Base-by-base conservation (phyloP, 2,888 invertebrate genomes). In the Yponomeuta malinellus region DNA sequence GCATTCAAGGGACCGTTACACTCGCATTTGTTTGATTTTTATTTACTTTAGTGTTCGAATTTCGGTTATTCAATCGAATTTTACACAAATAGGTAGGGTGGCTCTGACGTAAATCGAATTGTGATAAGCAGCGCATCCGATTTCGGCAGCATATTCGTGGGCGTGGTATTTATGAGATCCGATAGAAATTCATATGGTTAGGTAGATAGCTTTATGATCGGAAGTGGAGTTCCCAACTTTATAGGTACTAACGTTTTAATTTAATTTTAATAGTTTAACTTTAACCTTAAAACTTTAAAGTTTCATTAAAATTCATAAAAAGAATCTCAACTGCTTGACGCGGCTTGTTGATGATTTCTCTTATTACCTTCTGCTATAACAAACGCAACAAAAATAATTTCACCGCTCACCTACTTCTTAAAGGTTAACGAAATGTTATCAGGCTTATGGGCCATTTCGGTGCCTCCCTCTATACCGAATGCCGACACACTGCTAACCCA, bases 401-500 rank as follows among this genome's bases (percentile, higher is more conserved):
- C 63, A 64, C 48, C 37, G 43, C 43, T 70, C 64, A 69, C 69
- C 69, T 69, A 69, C 63, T 69, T 69, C 52, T 37, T 69, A 69
- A 69, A 70, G 70, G 70, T 70, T 63, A 64, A 64, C 48, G 37
- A 70, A 70, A 70, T 70, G 64, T 70, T 70, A 64, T 64, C 70
- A 43, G 64, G 48, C 29, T 70, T 48, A 70, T 48, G 48, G 70
- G 29, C 64, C 64, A 70, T 70, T 70, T 63, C 70, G 31, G 64
- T 43, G 63, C 29, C 69, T 37, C 33, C 52, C 69, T 10, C 10
- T 31, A 48, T n/a, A 48, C 23, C 52, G 69, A 69, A 48, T 12
- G 29, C 69, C 52, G 48, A 48, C 69, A 33, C 69, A 69, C 69
- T 31, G 48, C 48, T 69, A 82, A 84, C 83, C 86, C 86, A 84